These are phyloP conservation scores for Dicerorhinus sumatrensis DNA, from an alignment of 2,113 vertebrate genomes.

Conservation along the genomic window DNA sequence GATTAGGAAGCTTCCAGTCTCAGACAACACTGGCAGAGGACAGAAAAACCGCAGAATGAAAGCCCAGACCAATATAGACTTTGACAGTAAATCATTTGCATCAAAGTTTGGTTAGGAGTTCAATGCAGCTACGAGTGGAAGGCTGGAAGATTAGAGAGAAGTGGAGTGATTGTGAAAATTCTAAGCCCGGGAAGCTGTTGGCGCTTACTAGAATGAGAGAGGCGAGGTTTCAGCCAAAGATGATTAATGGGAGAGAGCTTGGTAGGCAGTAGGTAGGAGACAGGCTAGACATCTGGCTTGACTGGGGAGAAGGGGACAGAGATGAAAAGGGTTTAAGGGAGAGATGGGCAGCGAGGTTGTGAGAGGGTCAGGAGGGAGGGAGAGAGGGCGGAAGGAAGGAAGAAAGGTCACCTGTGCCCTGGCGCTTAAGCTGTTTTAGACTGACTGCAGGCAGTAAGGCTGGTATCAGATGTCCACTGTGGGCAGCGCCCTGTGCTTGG, in stretches of 20 bases:
- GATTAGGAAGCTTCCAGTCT: slow-evolving; percentile 64
- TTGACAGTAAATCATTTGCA: slow-evolving; percentile 60
- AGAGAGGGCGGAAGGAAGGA: background rate
- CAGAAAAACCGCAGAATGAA: slow-evolving; percentile 43
- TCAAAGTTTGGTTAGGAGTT: slow-evolving; percentile 32
- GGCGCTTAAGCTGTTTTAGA: background rate
- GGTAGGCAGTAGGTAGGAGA: slow-evolving; percentile 4
- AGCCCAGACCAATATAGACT: slow-evolving; percentile 41
- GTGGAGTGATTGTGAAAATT: background rate
- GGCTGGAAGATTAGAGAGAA: background rate
- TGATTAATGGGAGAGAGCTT: background rate
- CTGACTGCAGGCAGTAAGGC: too few relatives aligned
- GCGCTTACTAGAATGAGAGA: background rate
- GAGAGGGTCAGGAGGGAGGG: background rate
- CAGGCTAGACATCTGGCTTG: background rate
- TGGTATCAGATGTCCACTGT: background rate
- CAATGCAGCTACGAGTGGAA: background rate
- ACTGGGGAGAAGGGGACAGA: background rate
- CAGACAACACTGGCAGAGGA: slow-evolving; percentile 47
- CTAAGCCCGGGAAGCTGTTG: background rate
- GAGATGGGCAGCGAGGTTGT: background rate
- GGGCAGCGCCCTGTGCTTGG: background rate
- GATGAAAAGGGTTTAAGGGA: background rate
- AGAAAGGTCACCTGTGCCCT: background rate
- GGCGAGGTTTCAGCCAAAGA: background rate